A percentile compares a stretch with the other conserved stretches of the same genome.
phyloP scores from a whole-genome alignment of 2,888 invertebrate genomes.

The Coleophora flavipennella region DNA sequence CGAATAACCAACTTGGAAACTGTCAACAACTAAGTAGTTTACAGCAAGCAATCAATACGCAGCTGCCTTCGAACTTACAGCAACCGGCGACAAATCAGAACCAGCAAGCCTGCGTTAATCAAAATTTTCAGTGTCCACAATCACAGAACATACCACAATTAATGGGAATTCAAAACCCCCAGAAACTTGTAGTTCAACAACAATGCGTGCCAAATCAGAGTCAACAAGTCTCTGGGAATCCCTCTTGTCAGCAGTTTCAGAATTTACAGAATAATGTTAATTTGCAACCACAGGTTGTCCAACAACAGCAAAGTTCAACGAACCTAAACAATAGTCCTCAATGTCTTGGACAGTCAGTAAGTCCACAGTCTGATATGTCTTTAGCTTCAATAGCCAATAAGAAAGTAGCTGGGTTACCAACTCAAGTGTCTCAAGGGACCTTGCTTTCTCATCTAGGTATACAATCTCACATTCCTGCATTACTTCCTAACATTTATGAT shows the following conservation, averaged over 20 bases:
- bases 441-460: constrained; percentile 7
- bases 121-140: constrained; percentile 14
- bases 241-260: too few species aligned
- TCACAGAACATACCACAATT: constrained; percentile 15
- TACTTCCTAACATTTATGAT: constrained; percentile 1
- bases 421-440: constrained; percentile 9
- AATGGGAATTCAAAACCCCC: constrained; percentile 1
- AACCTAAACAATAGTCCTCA: neutral
- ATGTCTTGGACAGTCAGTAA: neutral
- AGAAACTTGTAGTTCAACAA: too few species aligned
- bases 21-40: neutral
- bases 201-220: constrained; percentile 4
- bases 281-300: constrained; percentile 14
- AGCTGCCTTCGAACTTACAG: neutral
- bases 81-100: neutral
- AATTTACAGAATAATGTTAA: constrained; percentile 11
- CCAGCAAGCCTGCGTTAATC: neutral
- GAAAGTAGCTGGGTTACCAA: constrained; percentile 2
- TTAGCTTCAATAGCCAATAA: constrained; percentile 2
- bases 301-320: constrained; percentile 4
- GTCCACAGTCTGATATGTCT: constrained; percentile 1
- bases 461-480: constrained; percentile 5
- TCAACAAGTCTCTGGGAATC: neutral
- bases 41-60: constrained; percentile 8
- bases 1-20: too few species aligned